Conservation (phyloP, 2,113 vertebrate genomes). For the Coryphaenoides rupestris region DNA sequence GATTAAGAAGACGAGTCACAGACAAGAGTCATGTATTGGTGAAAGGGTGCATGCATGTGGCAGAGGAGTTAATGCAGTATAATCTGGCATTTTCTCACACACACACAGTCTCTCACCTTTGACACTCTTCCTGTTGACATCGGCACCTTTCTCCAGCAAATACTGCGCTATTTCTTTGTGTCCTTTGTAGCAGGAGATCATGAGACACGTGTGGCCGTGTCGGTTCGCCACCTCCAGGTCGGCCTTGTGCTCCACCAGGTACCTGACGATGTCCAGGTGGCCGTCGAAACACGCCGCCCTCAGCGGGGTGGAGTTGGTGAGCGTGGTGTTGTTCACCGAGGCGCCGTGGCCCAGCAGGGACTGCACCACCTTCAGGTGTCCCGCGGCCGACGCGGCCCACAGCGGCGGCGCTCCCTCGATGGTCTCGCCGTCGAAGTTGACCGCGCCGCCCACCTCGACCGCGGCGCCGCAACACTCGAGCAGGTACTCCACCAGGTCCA, state of each 20-base stretch:
- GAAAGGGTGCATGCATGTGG: too few species aligned
- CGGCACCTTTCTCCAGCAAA: slow-evolving; percentile 93
- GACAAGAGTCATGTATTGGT: too few species aligned
- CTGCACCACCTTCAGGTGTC: slow-evolving; percentile 94
- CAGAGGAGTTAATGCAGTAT: neutral
- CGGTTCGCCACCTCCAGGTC: slow-evolving; percentile 97
- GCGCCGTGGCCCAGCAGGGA: slow-evolving; percentile 91
- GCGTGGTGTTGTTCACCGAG: slow-evolving; percentile 94
- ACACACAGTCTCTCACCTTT: slow-evolving; percentile 85
- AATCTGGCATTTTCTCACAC: neutral
- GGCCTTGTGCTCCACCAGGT: slow-evolving; percentile 95
- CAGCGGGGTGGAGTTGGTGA: slow-evolving; percentile 93
- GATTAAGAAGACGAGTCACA: too few species aligned
- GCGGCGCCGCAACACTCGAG: slow-evolving; percentile 90
- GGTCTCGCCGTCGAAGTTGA: slow-evolving; percentile 96
- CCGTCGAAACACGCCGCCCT: slow-evolving; percentile 97
- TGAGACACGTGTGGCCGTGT: slow-evolving; percentile 95
- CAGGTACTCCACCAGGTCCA: slow-evolving; percentile 94
- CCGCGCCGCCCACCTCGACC: slow-evolving; percentile 90
- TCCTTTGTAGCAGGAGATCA: slow-evolving; percentile 99
- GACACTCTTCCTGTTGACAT: slow-evolving; percentile 96
- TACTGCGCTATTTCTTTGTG: slow-evolving; percentile 97
- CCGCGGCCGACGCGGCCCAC: slow-evolving; percentile 94
- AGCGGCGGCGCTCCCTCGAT: slow-evolving; percentile 95
- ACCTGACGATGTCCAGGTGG: slow-evolving; percentile 93